Base-by-base conservation (phyloP, 2,888 invertebrate genomes). In the Rotaria macrura region DNA sequence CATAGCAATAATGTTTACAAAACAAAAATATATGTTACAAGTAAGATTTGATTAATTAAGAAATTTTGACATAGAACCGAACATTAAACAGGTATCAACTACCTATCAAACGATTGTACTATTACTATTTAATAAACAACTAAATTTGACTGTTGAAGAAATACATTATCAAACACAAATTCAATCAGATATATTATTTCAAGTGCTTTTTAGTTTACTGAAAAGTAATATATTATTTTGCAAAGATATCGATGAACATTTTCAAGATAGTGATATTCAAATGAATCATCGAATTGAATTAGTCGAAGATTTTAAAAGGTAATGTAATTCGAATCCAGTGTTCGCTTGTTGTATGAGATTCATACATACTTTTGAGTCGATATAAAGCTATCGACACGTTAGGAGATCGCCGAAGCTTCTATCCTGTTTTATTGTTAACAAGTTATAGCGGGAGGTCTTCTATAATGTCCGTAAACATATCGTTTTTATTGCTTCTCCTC, bases 61-160 rank as follows among this genome's bases (percentile, higher is more conserved):
- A 2, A n/a, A n/a, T n/a, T n/a, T n/a, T n/a, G n/a, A n/a, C n/a
- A n/a, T n/a, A n/a, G n/a, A n/a, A n/a, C n/a, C n/a, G n/a, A 83
- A 84, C 17, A 49, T 49, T 17, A 14, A 94, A n/a, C n/a, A 96
- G 93, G 96, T 97, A 84, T 97, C 97, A 89, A 98, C n/a, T n/a
- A n/a, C 98, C 79, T 96, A 97, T 92, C 99, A 99, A 92, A 99
- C 99, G 96, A 96, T 97, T 25, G 95, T 99, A 85, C 92, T 99
- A 83, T 92, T 99, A 86, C 96, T 97, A 92, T 99, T 95, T 92
- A 99, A 99, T 91, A 94, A 94, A 87, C 94, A 94, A 89, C 94
- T 94, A 23, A 93, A 93, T 85, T 96, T 95, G 93, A 95, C 94
- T 23, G 93, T 97, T 65, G 94, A 94, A 85, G 96, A 97, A 91